Base-by-base conservation (phyloP, 1,140 invertebrate genomes). In the Habropoda laboriosa region DNA sequence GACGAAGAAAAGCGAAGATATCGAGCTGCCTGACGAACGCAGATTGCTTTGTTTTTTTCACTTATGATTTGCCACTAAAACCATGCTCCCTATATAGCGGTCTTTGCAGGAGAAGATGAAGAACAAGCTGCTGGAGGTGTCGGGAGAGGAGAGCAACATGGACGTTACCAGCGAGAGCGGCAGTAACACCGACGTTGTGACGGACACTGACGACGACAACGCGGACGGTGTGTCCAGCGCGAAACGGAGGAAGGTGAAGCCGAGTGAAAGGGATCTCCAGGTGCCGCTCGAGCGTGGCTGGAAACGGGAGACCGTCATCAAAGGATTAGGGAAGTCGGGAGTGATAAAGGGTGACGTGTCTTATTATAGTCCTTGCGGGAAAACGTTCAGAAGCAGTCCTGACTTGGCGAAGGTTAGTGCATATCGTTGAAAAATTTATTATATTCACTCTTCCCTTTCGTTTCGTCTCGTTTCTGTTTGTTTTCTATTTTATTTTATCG, bases 231-330 rank as follows among this genome's bases (percentile, higher is more conserved):
- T 89, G 76, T 88, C 94, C 76, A 89, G 90, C 91, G 82, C 93
- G 16, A 93, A 93, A 74, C 91, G 90, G 74, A 90, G 92, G 78
- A 93, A 92, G 76, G 86, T 92, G 60, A 92, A 91, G 83, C 91
- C 92, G 24, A 92, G 89, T 87, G 95, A 96, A 66, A 90, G 93
- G 30, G 95, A 96, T 79, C 90, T 98, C 55, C 94, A 95, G 66
- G 93, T 97, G 64, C 97, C 97, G 1, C 89, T 98, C 21, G 95
- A 96, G 71, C 94, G 95, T 92, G 97, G 98, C 27, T 99, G 98
- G 98, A 96, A 96, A 87, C 93, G 98, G 51, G 96, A 98, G 89
- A 99, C 98, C 0, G 94, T 97, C 58, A 98, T 98, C 77, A 95
- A 96, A 83, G 96, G 97, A 47, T 94, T 98, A 10, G 96, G 96